These are phyloP conservation scores for Calliopsis andreniformis DNA, from an alignment of 1,140 invertebrate species.

Conservation along the genomic window DNA sequence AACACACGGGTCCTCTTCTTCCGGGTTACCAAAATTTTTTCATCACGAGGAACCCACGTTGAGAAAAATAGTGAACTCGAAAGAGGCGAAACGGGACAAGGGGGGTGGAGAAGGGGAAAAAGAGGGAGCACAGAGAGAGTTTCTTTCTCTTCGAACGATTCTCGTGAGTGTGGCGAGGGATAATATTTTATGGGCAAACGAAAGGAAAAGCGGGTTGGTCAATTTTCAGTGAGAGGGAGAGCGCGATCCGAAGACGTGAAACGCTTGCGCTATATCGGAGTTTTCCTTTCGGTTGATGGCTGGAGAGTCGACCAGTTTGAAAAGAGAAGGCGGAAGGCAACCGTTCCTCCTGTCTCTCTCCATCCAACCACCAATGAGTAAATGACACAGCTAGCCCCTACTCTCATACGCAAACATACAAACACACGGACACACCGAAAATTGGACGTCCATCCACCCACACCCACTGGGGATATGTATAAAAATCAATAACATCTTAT, in stretches of 20 bases:
- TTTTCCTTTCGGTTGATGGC: slow-evolving; percentile 64
- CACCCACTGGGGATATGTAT: slow-evolving; percentile 65
- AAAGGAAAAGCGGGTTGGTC: slow-evolving; percentile 61
- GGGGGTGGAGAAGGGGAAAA: background rate
- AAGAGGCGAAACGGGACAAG: background rate
- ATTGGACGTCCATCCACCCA: slow-evolving; percentile 57
- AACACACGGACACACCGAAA: slow-evolving; percentile 38
- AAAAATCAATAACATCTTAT: slow-evolving; percentile 82
- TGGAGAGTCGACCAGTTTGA: slow-evolving; percentile 58
- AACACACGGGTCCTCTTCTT: slow-evolving; percentile 35
- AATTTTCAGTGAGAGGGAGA: slow-evolving; percentile 58
- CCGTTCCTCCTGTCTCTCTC: slow-evolving; percentile 50
- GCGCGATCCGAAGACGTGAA: slow-evolving; percentile 42
- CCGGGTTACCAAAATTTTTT: slow-evolving; percentile 7
- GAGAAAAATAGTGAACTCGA: background rate
- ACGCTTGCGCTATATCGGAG: slow-evolving; percentile 64
- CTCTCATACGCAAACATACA: slow-evolving; percentile 66
- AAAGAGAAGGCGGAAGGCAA: slow-evolving; percentile 61
- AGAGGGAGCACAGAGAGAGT: background rate
- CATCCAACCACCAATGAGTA: slow-evolving; percentile 63
- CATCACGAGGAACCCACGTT: background rate
- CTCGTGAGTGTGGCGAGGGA: slow-evolving; percentile 16
- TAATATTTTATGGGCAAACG: slow-evolving; percentile 54
- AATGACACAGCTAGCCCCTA: slow-evolving; percentile 66
- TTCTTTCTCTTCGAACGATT: slow-evolving; percentile 15